Evolutionary conservation across 2,888 invertebrate species (phyloP), one percentile per base, ranked within the genome.

Genomic region (Alloscopus bannaensis): DNA sequence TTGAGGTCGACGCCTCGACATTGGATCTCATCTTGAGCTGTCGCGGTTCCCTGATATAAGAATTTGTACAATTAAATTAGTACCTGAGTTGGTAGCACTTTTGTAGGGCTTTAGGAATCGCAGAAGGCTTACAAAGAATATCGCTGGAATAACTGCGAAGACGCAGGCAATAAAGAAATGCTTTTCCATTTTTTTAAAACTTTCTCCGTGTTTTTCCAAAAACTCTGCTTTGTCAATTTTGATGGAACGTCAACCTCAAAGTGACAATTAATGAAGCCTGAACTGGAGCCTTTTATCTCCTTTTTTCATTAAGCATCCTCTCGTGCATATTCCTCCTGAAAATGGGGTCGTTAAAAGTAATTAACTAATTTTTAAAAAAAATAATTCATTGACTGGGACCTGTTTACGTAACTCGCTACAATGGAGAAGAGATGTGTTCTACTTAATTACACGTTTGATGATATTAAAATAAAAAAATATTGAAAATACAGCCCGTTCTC

Each of bases 1-100:
- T 83, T 83, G 4, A 85, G 72, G 2, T 81, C 78, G 1, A 45
- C 16, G 8, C 85, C 85, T 29, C 81, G 69, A 60, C 85, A 85
- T 45, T 71, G 65, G 16, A 82, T 75, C 45, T 84, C 84, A 65
- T 84, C 84, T 65, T 84, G 84, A 4, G 60, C 84, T 18, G 70
- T 42, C 3, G n/a, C 65, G 11, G 57, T 45, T 1, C 73, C 73
- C 73, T 73, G 16, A 24, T 36, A 36, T 36, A 8, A 13, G 36
- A 36, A 36, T 36, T 6, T 36, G 18, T 45, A 45, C n/a, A 20
- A 18, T n/a, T 50, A 18, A 18, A 3, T n/a, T n/a, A n/a, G n/a
- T n/a, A n/a, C n/a, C n/a, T n/a, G n/a, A n/a, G n/a, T n/a, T n/a
- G n/a, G n/a, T n/a, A n/a, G n/a, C n/a, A n/a, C n/a, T n/a, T n/a